phyloP scores from a whole-genome alignment of 2,888 invertebrate species.

The Acanthosepion esculentum region DNA sequence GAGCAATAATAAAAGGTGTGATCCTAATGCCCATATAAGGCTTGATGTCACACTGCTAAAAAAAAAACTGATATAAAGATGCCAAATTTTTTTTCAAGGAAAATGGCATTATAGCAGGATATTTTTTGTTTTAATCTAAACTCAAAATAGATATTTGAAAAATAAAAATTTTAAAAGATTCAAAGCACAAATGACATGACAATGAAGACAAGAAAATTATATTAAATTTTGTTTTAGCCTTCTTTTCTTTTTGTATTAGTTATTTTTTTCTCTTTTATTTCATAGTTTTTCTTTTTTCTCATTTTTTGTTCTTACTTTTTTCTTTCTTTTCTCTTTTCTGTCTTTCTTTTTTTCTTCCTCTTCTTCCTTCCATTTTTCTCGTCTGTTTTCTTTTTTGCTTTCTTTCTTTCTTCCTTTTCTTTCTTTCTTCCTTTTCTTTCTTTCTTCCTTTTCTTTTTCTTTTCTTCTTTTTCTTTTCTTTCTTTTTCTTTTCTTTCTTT shows the following conservation, averaged over 20 bases:
- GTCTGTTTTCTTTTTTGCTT: not conserved
- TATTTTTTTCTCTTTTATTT: not conserved
- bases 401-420: too few relatives aligned
- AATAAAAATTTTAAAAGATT: not conserved
- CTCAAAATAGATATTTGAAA: not conserved
- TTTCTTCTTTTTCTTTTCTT: not conserved
- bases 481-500: too few relatives aligned
- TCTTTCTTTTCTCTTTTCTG: not conserved
- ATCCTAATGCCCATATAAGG: not conserved
- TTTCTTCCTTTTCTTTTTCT: not conserved
- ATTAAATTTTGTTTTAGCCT: not conserved
- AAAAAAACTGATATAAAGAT: not conserved
- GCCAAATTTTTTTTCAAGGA: not conserved
- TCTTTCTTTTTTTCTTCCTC: not conserved
- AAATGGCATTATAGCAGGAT: not conserved
- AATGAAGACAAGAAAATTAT: not conserved
- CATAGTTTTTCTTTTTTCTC: not conserved
- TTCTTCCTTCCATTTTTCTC: not conserved
- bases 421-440: not conserved
- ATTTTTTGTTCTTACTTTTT: too few relatives aligned
- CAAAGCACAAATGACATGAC: not conserved
- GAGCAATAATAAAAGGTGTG: constrained; percentile 33
- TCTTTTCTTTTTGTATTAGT: not conserved
- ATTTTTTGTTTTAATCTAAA: not conserved
- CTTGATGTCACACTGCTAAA: not conserved